Conservation (phyloP, 2,113 vertebrate genomes). For the Cyrtonyx montezumae region DNA sequence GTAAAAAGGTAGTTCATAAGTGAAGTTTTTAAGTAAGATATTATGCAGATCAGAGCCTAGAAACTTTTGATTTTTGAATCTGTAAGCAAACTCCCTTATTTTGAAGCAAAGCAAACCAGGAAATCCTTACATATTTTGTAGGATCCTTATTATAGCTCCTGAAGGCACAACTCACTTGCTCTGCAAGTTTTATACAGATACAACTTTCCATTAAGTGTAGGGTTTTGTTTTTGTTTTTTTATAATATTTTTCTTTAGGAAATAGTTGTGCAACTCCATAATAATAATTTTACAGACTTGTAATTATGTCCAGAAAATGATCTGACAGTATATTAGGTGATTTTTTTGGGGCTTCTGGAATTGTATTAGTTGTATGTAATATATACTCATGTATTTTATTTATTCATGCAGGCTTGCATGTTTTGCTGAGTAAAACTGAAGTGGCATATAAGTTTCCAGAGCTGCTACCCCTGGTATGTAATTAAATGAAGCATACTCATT, state of each 20-base stretch:
- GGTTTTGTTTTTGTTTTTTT: background rate
- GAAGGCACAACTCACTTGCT: background rate
- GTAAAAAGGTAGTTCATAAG: background rate
- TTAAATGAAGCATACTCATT: background rate
- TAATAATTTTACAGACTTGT: background rate
- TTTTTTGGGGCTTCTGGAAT: background rate
- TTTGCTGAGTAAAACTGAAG: conserved; percentile 93
- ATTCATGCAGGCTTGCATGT: conserved; percentile 88
- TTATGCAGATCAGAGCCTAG: background rate
- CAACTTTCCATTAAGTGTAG: background rate
- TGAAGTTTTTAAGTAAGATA: background rate
- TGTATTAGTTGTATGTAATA: background rate
- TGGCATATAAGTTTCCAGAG: conserved; percentile 92
- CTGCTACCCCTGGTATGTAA: conserved; percentile 92
- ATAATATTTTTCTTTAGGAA: background rate
- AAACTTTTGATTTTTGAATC: background rate
- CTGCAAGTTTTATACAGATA: background rate
- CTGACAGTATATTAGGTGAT: background rate
- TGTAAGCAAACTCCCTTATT: background rate
- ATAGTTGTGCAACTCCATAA: background rate
- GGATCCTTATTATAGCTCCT: background rate
- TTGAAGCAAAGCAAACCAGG: background rate
- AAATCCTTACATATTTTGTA: background rate
- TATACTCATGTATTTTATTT: background rate
- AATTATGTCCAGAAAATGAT: background rate